Evolutionary conservation across 2,113 vertebrate genomes (phyloP).

Genomic region (Alligator mississippiensis): DNA sequence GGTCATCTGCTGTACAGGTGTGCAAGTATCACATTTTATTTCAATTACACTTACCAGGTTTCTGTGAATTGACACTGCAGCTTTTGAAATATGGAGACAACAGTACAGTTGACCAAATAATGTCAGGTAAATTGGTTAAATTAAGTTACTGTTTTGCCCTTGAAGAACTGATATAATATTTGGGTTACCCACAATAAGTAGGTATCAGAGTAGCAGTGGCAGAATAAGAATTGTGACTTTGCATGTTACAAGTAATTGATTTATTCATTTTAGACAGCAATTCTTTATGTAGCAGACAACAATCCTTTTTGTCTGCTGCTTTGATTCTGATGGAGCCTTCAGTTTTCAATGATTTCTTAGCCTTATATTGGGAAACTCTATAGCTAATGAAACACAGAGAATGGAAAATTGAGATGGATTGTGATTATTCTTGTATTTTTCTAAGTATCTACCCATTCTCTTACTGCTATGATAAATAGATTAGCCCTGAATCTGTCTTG

Average conservation of each 20-base stretch:
- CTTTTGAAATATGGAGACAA: slow-evolving; percentile 50
- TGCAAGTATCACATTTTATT: slow-evolving; percentile 72
- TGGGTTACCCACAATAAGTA: neutral
- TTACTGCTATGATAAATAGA: too few species aligned
- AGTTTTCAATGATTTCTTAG: neutral
- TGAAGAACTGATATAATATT: neutral
- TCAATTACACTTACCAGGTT: slow-evolving; percentile 63
- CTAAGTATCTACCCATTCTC: neutral
- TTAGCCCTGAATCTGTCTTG: neutral
- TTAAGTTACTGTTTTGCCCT: slow-evolving; percentile 45
- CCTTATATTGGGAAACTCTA: neutral
- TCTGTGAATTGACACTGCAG: slow-evolving; percentile 45
- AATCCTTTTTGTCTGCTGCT: too few species aligned
- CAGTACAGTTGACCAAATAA: slow-evolving; percentile 34
- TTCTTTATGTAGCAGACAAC: neutral
- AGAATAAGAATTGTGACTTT: neutral
- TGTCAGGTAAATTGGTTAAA: slow-evolving; percentile 38
- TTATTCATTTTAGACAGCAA: neutral
- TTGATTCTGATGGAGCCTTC: too few species aligned
- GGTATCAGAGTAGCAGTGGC: too few species aligned
- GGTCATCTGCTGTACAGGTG: slow-evolving; percentile 83
- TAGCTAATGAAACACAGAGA: neutral
- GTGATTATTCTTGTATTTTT: neutral
- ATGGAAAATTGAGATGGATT: neutral
- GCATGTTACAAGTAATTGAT: neutral